Base-by-base conservation (phyloP, 2,797 vertebrate species). In the Eupleurogrammus muticus region DNA sequence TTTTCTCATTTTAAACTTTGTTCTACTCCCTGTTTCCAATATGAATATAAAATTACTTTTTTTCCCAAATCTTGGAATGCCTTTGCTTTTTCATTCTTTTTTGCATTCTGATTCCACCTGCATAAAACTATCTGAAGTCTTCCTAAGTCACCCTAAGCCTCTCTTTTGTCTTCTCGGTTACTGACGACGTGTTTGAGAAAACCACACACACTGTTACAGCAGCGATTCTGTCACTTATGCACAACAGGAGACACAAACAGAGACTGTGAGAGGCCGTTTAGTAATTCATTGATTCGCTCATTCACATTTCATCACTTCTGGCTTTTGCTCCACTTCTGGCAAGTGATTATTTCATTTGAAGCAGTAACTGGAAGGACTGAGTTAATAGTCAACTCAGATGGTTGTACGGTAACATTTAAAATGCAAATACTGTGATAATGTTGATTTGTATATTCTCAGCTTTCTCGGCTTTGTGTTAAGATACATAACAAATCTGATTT, bases 121-220 rank as follows among this genome's bases (percentile, higher is more conserved):
- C n/a, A n/a, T n/a, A n/a, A n/a, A n/a, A n/a, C n/a, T n/a, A n/a
- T n/a, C n/a, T n/a, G n/a, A n/a, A n/a, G n/a, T n/a, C n/a, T n/a
- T n/a, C n/a, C n/a, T n/a, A n/a, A n/a, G n/a, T n/a, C n/a, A n/a
- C n/a, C n/a, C n/a, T n/a, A n/a, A n/a, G n/a, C n/a, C n/a, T n/a
- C n/a, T n/a, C n/a, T n/a, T n/a, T n/a, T n/a, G n/a, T n/a, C n/a
- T n/a, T n/a, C n/a, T n/a, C n/a, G n/a, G n/a, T n/a, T n/a, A 48
- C 38, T 58, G 54, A 36, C 70, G 48, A n/a, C 13, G 5, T 46
- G 50, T 55, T 44, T 52, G 44, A 47, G 12, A 47, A 28, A 53
- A 20, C 24, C 36, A 58, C 19, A 20, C 35, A 0, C n/a, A n/a
- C n/a, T n/a, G 66, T 35, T 46, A 40, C 42, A 19, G 28, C 20